Evolutionary conservation across 2,797 vertebrate genomes (phyloP).

Genomic region (Sparidentex hasta): DNA sequence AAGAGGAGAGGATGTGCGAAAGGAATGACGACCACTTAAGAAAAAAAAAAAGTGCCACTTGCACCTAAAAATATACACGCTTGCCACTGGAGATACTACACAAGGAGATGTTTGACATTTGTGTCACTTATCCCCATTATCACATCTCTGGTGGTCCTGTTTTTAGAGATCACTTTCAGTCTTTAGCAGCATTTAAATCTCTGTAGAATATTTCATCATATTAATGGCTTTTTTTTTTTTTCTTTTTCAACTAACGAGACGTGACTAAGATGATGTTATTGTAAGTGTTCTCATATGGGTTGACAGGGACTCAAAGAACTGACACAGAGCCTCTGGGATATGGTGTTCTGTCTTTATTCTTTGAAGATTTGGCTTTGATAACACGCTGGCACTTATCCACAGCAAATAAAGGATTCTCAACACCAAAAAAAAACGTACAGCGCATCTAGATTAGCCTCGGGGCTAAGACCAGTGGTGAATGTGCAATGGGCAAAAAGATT

Average conservation of each 20-base stretch:
- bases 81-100: conserved; percentile 40
- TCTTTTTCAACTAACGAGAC: conserved; percentile 16
- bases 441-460: conserved; percentile 27
- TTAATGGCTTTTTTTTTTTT: conserved; percentile 20
- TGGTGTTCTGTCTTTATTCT: conserved; percentile 48
- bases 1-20: conserved; percentile 37
- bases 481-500: conserved; percentile 7
- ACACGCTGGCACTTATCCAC: conserved; percentile 28
- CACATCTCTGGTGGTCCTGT: conserved; percentile 27
- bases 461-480: conserved; percentile 11
- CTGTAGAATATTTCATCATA: conserved; percentile 32
- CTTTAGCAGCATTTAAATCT: conserved; percentile 36
- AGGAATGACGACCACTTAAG: conserved; percentile 34
- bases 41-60: conserved; percentile 34
- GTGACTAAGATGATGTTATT: conserved; percentile 40
- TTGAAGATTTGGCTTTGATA: conserved; percentile 70
- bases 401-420: conserved; percentile 38
- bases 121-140: conserved; percentile 28
- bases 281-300: conserved; percentile 37
- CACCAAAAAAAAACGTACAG: conserved; percentile 25
- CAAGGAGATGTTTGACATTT: conserved; percentile 48
- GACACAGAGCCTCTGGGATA: conserved; percentile 60
- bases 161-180: conserved; percentile 37
- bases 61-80: conserved; percentile 63
- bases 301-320: conserved; percentile 47